Evolutionary conservation across 2,797 vertebrate species (phyloP).

Genomic region (Mycteria americana): DNA sequence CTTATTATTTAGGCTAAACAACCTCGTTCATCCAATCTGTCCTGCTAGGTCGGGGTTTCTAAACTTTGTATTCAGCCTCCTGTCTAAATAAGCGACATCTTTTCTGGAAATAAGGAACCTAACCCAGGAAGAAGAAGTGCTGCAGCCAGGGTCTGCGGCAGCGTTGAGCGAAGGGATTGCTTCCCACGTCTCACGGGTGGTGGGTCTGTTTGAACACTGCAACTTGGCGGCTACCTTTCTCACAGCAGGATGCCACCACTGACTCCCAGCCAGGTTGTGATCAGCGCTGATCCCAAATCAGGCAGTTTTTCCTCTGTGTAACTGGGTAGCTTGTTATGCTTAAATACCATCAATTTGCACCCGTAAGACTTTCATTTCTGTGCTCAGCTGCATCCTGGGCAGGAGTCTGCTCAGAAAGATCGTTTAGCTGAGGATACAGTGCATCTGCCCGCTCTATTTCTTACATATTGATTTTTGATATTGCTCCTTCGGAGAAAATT

Average conservation of each 20-base stretch:
- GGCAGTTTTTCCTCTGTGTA: not conserved
- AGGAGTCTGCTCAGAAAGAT: not conserved
- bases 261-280: not conserved
- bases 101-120: not conserved
- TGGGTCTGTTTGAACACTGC: not conserved
- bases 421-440: not conserved
- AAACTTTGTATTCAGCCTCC: not conserved
- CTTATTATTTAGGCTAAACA: slow-evolving; percentile 49
- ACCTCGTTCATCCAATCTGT: not conserved
- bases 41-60: not conserved
- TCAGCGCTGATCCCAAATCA: not conserved
- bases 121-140: not conserved
- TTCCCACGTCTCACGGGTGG: not conserved
- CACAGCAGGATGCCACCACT: not conserved
- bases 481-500: slow-evolving; percentile 1
- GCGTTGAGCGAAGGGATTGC: not conserved
- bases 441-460: not conserved
- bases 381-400: not conserved
- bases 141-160: not conserved
- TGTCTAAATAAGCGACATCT: not conserved
- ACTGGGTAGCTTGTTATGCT: not conserved
- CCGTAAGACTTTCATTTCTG: not conserved
- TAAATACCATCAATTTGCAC: not conserved
- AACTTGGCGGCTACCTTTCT: not conserved
- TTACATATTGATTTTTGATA: not conserved